Evolutionary conservation across 2,113 vertebrate genomes (phyloP), one percentile per base, ranked within the genome.

Genomic region (Sceloporus undulatus): DNA sequence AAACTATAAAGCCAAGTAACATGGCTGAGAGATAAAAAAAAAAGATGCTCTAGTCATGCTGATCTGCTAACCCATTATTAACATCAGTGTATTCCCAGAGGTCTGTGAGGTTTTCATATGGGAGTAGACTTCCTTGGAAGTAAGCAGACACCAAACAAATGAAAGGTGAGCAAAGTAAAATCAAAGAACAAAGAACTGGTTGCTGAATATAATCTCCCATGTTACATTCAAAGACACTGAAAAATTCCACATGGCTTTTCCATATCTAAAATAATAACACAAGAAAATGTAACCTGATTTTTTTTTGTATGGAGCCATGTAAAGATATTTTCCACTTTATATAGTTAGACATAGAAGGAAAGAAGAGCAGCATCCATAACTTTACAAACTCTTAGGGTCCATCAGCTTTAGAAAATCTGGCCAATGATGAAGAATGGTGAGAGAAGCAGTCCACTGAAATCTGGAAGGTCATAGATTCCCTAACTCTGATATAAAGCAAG

Each of bases 141-240:
- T 76, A 75, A 29, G 34, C 40, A 48, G 62, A n/a, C 25, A 76
- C 23, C 48, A 23, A 56, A 74, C 34, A 74, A 34, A 52, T 56
- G 34, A 34, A 56, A 74, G 11, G 23, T 40, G n/a, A 75, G 40
- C 29, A 75, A 84, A 34, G 40, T 21, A 85, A 42, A 10, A 23
- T 38, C 83, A 18, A 85, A 75, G 34, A 9, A 10, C 25, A 25
- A 65, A 40, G 52, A 48, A 5, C 48, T 48, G 48, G n/a, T 78
- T 65, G 56, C 23, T 2, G 2, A 25, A 54, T 76, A 86, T 70
- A 79, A 29, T 23, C 34, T 86, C 29, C 65, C 38, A 82, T 29
- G 38, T 48, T 68, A 42, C 42, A 62, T 42, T 85, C 4, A 80
- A 85, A 75, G 38, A 40, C 71, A 75, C 71, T 42, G 84, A 85